Evolutionary conservation across 2,797 vertebrate species (phyloP).

Genomic region (Astyanax mexicanus): DNA sequence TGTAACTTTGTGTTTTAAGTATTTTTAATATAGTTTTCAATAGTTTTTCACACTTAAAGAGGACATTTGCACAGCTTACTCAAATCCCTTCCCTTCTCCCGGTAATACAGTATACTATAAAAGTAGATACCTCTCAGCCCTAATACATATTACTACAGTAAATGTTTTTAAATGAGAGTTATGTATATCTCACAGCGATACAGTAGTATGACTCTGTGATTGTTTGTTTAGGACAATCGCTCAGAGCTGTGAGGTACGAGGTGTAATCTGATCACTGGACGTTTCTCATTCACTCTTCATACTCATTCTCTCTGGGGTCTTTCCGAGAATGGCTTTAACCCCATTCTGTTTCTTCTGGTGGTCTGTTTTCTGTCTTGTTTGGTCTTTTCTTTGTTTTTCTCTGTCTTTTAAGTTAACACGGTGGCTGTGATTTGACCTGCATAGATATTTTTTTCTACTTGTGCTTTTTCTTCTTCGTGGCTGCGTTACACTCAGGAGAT

Average conservation of each 20-base stretch:
- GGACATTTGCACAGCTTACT: too few species aligned
- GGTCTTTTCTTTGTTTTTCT: conserved; percentile 56
- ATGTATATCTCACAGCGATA: too few species aligned
- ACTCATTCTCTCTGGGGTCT: conserved; percentile 81
- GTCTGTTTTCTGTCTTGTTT: conserved; percentile 47
- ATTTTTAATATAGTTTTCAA: too few species aligned
- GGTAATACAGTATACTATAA: too few species aligned
- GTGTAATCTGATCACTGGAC: conserved; percentile 84
- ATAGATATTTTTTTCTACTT: conserved; percentile 97
- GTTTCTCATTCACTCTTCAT: conserved; percentile 80
- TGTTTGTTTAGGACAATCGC: not conserved
- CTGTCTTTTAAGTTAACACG: conserved; percentile 78
- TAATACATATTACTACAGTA: too few species aligned
- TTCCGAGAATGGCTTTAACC: conserved; percentile 82
- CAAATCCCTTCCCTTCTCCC: too few species aligned
- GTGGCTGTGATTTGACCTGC: conserved; percentile 95
- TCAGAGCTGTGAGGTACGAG: conserved; percentile 37
- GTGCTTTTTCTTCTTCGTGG: conserved; percentile 98
- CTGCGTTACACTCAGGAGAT: conserved; percentile 97
- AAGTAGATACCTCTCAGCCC: too few species aligned
- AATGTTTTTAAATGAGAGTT: too few species aligned
- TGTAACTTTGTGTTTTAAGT: too few species aligned
- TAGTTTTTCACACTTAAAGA: too few species aligned
- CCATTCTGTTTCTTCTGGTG: conserved; percentile 81
- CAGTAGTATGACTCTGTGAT: not conserved